Evolutionary conservation across 2,888 invertebrate genomes (phyloP), one percentile per base, ranked within the genome.

Genomic region (Epinotia brunnichana): DNA sequence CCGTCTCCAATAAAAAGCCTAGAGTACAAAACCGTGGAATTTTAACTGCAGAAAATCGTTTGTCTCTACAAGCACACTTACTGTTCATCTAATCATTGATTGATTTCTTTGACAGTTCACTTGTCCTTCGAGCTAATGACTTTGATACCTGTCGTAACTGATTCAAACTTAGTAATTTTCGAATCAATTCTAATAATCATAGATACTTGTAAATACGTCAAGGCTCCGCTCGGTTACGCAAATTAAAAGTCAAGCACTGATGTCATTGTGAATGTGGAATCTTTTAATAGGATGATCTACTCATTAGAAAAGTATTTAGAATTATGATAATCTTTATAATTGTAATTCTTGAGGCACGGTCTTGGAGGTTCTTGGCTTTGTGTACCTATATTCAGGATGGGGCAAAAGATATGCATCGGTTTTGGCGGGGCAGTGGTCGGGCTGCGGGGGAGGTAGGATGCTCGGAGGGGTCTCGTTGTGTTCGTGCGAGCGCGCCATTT

Each of bases 141-240:
- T 56, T 62, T 29, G 67, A 71, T 54, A 66, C 19, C 67, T 67
- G 67, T 68, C 72, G 41, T 72, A 72, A 67, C 61, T 67, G 67
- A 72, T 60, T 29, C 44, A 66, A 66, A 72, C 54, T 61, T 72
- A 67, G 72, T 72, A 17, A 62, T 72, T 68, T 72, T 62, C 67
- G 51, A 70, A 70, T 70, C 70, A 56, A 66, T 66, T 59, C 64
- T 17, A 21, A 59, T 54, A 44, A 56, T 41, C 29, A 54, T 19
- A 39, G 64, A 67, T 67, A 35, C 61, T 53, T 41, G 44, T 17
- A 44, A 24, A 48, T 48, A 64, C 67, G 44, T 62, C 72, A 72
- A 72, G 72, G 67, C 56, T 66, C 21, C 9, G 3, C 21, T 48
- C 17, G 3, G 35, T 72, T 72, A 72, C 72, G 72, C 62, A 72